Evolutionary conservation across 1,140 invertebrate species (phyloP).

Genomic region (Bombyx mandarina): DNA sequence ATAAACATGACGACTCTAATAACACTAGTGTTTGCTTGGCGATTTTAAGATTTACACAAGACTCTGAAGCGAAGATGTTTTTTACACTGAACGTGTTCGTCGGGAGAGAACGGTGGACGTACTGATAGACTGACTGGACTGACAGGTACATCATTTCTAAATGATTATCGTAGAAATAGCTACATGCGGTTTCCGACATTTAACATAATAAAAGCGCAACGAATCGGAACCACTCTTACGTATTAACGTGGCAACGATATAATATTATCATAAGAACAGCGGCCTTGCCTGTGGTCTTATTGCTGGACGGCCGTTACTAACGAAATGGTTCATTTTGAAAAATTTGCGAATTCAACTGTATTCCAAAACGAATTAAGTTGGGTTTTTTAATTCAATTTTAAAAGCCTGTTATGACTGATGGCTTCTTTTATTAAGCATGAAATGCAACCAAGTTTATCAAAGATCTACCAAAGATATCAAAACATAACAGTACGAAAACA

Average conservation of each 20-base stretch:
- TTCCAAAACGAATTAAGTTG: conserved; percentile 1
- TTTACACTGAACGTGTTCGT: too few relatives aligned
- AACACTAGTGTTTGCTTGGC: too few relatives aligned
- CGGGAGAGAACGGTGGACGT: too few relatives aligned
- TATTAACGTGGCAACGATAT: conserved; percentile 1
- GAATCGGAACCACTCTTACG: neutral
- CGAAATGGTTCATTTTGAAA: neutral
- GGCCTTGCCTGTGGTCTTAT: conserved; percentile 3
- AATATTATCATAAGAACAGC: conserved; percentile 7
- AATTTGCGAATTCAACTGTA: neutral
- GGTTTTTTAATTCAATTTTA: conserved; percentile 6
- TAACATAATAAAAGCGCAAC: conserved; percentile 9
- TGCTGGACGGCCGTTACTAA: neutral
- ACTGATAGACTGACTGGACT: neutral
- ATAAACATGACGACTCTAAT: too few relatives aligned
- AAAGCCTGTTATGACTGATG: neutral
- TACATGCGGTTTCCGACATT: conserved; percentile 15
- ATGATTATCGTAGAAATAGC: conserved; percentile 11
- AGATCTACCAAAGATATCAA: too few relatives aligned
- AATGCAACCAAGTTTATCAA: too few relatives aligned
- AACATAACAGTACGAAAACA: too few relatives aligned
- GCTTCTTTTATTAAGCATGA: neutral
- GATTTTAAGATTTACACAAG: too few relatives aligned
- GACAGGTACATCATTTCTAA: conserved; percentile 13
- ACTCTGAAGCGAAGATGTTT: too few relatives aligned